Base-by-base conservation (phyloP, 2,888 invertebrate species). In the Cerastis leucographa region DNA sequence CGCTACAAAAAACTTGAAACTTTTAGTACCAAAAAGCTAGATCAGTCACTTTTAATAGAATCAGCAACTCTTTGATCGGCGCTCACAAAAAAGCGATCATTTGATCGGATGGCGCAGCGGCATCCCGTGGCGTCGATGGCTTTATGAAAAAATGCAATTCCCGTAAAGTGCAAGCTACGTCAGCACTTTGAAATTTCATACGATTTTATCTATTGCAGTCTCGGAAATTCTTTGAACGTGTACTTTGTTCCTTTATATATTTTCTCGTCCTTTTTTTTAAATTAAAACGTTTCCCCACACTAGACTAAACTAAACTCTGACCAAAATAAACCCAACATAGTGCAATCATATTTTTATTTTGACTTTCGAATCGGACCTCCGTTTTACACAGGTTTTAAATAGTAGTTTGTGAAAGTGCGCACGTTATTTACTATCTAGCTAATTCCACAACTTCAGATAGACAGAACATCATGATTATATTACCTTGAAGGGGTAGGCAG, bases 131-230 rank as follows among this genome's bases (percentile, higher is more conserved):
- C n/a, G 44, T 54, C 62, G 51, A 71, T 64, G 56, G 73, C 66
- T 85, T 76, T 77, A 70, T 74, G 72, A 78, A 84, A 84, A 87
- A 85, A 87, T 84, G 86, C 78, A 77, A 83, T 85, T 78, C 67
- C 35, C 42, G 62, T 71, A 66, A 77, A 86, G 65, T 83, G 76
- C 81, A 78, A 72, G 72, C 73, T 12, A 51, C 76, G 78, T 71
- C 68, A 80, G 73, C 68, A 75, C 68, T 77, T 76, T 49, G 64
- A 64, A 78, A 76, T 80, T 87, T 83, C 61, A 76, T 64, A 75
- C 56, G 72, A 75, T 81, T 85, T 79, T 76, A 80, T 75, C 66
- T 76, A 35, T 73, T 70, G 74, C 56, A 44, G 35, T 54, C 49
- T 49, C 12, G 49, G 35, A 65, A 78, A 78, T 67, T 74, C 65